Evolutionary conservation across 2,888 invertebrate species (phyloP), one percentile per base, ranked within the genome.

Genomic region (Lymantria dispar): DNA sequence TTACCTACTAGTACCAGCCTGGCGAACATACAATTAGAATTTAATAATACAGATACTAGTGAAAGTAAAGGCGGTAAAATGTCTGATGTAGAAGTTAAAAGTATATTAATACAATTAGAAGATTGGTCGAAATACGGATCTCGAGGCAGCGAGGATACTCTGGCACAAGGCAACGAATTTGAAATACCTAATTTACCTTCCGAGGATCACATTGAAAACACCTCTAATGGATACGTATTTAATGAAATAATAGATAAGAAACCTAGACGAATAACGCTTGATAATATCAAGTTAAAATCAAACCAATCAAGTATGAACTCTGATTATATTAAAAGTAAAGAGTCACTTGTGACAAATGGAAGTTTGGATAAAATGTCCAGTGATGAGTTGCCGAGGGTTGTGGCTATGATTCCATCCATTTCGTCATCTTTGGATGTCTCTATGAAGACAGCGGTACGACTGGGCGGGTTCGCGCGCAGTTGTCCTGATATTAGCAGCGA

Each of bases 111-210:
- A 59, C 88, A 91, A 56, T 72, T 87, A 13, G 89, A 89, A 58
- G 91, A 91, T 61, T 92, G 92, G 92, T 91, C 91, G 2, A 83
- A 76, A 58, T 89, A 84, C 56, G 92, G 92, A 0, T 91, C 91
- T 1, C 78, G 90, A 8, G 89, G 88, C 0, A 89, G 89, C 64
- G 89, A 84, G 51, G 90, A 91, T 47, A 91, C 89, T 0, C 66
- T 91, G 36, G 90, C 90, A 3, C 88, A 90, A 47, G 88, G 89
- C 22, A 88, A 87, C 65, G 89, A 90, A 57, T 90, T 87, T 60
- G 89, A 89, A 58, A 58, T 91, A 45, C 89, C 89, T 3, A 90
- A 91, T 56, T 63, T 90, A 39, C 90, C 90, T 0, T 81, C 85
- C 0, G 90, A 90, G 52, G 89, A 89, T 1, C 79, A 78, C 42